Evolutionary conservation across 2,797 vertebrate genomes (phyloP).

Genomic region (Cyprinella venusta): DNA sequence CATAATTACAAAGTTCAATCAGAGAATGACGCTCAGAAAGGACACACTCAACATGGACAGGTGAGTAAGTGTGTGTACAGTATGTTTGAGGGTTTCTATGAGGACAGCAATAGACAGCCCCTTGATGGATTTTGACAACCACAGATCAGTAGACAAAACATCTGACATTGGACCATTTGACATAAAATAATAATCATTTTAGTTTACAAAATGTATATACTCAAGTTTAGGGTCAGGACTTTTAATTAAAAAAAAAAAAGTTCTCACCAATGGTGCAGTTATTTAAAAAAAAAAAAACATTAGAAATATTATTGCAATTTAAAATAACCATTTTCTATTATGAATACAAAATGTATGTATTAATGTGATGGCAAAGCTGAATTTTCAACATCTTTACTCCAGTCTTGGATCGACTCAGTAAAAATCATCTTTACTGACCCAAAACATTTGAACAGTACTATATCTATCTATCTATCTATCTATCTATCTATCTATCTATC

Average conservation of each 20-base stretch:
- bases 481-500: no score
- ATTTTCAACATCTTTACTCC: not conserved
- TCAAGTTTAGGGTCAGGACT: not conserved
- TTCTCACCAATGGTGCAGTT: not conserved
- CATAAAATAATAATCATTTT: not conserved
- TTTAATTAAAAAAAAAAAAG: not conserved
- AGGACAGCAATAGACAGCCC: no score
- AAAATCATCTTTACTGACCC: not conserved
- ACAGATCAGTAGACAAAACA: not conserved
- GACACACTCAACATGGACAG: not conserved
- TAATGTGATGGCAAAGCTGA: not conserved
- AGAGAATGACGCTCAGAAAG: constrained; percentile 50
- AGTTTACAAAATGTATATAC: not conserved
- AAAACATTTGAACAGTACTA: not conserved
- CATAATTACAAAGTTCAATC: constrained; percentile 55
- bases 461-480: not conserved
- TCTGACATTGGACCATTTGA: not conserved
- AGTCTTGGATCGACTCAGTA: not conserved
- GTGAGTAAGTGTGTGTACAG: not conserved
- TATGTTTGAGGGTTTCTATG: constrained; percentile 5
- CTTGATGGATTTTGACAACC: not conserved
- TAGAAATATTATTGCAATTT: not conserved
- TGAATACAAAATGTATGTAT: not conserved
- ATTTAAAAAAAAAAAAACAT: not conserved
- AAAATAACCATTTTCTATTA: not conserved